Percentiles rank a stretch among this genome's conserved stretches.
Conservation (phyloP, 2,888 invertebrate genomes). For the Cetonia aurata region DNA sequence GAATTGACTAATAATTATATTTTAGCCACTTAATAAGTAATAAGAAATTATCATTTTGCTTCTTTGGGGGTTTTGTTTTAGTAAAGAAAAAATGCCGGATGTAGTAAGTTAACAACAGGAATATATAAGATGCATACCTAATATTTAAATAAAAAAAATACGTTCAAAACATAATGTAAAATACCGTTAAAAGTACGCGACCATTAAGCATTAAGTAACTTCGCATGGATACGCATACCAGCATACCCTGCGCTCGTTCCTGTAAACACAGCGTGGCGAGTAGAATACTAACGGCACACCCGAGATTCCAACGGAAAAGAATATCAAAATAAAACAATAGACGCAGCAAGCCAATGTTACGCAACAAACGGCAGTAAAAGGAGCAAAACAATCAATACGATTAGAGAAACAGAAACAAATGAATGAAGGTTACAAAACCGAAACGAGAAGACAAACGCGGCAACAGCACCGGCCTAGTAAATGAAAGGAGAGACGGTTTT, state of each 20-base stretch:
- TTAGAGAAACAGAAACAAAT: constrained; percentile 28
- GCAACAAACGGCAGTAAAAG: background rate
- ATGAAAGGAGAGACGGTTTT: constrained; percentile 28
- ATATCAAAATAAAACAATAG: background rate
- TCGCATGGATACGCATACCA: background rate
- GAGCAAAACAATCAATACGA: background rate
- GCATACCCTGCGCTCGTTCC: background rate
- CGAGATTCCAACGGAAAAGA: background rate
- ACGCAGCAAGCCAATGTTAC: background rate
- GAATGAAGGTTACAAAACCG: constrained; percentile 5
- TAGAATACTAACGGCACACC: constrained; percentile 7
- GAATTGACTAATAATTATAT: too few relatives aligned
- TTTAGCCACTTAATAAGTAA: too few relatives aligned
- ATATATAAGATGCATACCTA: too few relatives aligned
- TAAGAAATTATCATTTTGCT: too few relatives aligned
- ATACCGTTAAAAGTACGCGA: too few relatives aligned
- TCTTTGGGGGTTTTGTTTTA: too few relatives aligned
- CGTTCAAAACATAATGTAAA: too few relatives aligned
- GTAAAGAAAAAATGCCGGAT: too few relatives aligned
- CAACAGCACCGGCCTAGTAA: constrained; percentile 21
- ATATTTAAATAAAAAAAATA: too few relatives aligned
- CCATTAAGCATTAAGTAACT: too few relatives aligned
- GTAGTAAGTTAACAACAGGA: too few relatives aligned
- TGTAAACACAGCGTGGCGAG: background rate
- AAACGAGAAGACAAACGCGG: constrained; percentile 19